Conservation (phyloP, 2,888 invertebrate species). For the Pachliopta kotzebuea region DNA sequence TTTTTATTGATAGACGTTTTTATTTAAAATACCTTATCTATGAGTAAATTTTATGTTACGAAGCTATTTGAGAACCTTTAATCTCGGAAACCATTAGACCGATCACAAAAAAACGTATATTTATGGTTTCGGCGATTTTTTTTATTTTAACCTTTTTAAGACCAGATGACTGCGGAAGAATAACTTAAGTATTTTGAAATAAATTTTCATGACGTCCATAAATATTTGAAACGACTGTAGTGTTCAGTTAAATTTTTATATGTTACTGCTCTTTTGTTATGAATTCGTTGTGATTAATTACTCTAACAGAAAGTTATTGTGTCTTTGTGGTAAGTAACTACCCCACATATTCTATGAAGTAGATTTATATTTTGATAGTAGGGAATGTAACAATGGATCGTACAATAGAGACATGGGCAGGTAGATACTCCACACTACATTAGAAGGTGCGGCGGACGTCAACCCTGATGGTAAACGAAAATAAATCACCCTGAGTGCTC, state of each 20-base stretch:
- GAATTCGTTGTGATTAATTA: not conserved
- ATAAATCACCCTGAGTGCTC: slow-evolving; percentile 61
- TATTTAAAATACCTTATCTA: not conserved
- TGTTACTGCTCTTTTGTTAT: too few relatives aligned
- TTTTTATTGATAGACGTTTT: slow-evolving; percentile 7
- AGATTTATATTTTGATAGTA: slow-evolving; percentile 4
- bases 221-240: not conserved
- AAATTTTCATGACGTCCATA: not conserved
- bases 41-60: not conserved
- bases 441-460: slow-evolving; percentile 30
- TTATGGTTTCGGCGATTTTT: too few relatives aligned
- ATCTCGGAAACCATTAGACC: not conserved
- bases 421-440: slow-evolving; percentile 27
- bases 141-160: too few relatives aligned
- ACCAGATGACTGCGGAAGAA: too few relatives aligned
- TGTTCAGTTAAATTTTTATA: not conserved
- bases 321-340: too few relatives aligned
- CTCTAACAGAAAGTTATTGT: not conserved
- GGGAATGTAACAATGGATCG: slow-evolving; percentile 15
- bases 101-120: not conserved
- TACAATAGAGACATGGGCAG: slow-evolving; percentile 30
- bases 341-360: not conserved
- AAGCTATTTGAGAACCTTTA: not conserved
- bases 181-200: too few relatives aligned
- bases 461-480: slow-evolving; percentile 48